Evolutionary conservation across 2,113 vertebrate genomes (phyloP), one percentile per base, ranked within the genome.

Genomic region (Toxotes chatareus): DNA sequence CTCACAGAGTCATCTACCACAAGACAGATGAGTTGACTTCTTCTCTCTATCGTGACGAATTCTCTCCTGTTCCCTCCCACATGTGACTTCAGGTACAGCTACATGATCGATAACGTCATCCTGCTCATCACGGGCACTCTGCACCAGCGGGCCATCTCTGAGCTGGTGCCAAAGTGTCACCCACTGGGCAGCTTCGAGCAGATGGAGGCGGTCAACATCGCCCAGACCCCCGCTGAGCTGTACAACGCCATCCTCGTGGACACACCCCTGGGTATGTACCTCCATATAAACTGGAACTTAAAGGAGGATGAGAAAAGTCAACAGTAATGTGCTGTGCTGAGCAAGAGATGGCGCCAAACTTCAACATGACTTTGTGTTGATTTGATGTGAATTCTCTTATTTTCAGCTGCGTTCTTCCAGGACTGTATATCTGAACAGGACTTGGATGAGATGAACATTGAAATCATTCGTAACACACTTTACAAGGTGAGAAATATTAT

Each of bases 341-440:
- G 31, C 88, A 85, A n/a, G 0, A 85, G 82, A 10, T 40, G 86
- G 66, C 5, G 23, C 51, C 66, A 79, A 51, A 82, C 3, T 19
- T 42, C 17, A 13, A 4, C 11, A 3, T 27, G 23, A 0, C 11
- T n/a, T 5, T 46, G 13, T 23, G 17, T 12, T 40, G 17, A 23
- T 40, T 46, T 32, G 14, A 44, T 5, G 4, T 32, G 5, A 55
- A 19, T 16, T 16, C 4, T 64, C 11, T 57, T 19, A 4, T 2
- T 90, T 86, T 23, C 94, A 99, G 98, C 98, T 90, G 97, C 98
- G 7, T 99, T 99, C 91, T 99, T 99, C 93, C 98, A 99, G 93
- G 98, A 99, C 89, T 99, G 98, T 93, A 99, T 99, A 92, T 99
- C 98, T 67, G 98, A 99, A 83, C 98, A 99, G 93, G 98, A 99